Base-by-base conservation (phyloP, 92 coral and sea anemone species). In the Isaurus tuberculatus region DNA sequence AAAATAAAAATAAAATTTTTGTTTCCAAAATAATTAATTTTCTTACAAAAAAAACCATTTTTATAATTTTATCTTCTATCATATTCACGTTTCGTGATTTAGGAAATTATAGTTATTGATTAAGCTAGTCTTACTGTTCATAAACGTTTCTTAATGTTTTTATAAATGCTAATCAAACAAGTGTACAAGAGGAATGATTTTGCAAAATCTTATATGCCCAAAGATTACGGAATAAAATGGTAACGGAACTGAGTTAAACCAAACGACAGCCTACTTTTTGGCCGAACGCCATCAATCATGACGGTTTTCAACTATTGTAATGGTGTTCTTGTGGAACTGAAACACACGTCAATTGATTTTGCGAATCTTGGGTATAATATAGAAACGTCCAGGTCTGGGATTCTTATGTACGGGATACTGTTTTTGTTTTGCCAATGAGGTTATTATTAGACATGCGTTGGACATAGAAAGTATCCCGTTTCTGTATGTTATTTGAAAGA, bases 201-300 rank as follows among this genome's bases (percentile, higher is more conserved):
- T 22, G 26, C 46, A 68, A 68, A 68, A 19, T 68, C 48, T 19
- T n/a, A n/a, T 67, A 68, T 68, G 26, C 33, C 73, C 48, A 68
- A 68, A 68, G 73, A 64, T 27, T 28, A 29, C 22, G 14, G 70
- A 26, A 64, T 64, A 64, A 31, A 66, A 68, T 16, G 29, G 73
- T 68, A 68, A 68, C 46, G 72, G 72, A 66, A n/a, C n/a, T n/a
- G n/a, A 66, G 72, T 65, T 65, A n/a, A n/a, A 65, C 71, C 28
- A 65, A 65, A 65, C 22, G 43, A 11, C 72, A 33, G 25, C 13
- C 73, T 68, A 68, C 48, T 68, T 34, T 48, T 68, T 68, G 27
- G 49, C 49, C 19, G 73, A 68, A 34, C 49, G 43, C 73, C 49
- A 68, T 29, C 48, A 46, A n/a, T 68, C 28, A 68, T 34, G 43